phyloP scores from a whole-genome alignment of 2,113 vertebrate genomes.

The Trinectes maculatus region DNA sequence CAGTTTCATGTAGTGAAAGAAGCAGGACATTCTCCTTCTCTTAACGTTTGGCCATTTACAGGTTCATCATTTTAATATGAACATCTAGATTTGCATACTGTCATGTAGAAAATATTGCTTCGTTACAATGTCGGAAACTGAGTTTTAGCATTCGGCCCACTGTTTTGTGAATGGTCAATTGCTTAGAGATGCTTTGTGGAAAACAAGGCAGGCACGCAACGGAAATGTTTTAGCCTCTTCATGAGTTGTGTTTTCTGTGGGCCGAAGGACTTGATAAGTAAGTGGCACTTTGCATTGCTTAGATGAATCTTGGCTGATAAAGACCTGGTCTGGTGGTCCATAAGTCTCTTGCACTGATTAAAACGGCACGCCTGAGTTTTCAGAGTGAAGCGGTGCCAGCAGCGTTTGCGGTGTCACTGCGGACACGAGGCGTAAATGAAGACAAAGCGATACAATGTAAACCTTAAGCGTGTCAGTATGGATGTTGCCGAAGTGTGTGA shows the following conservation, averaged over 20 bases:
- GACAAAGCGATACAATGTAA: not conserved
- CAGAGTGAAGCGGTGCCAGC: too few species aligned
- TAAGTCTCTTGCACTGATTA: too few species aligned
- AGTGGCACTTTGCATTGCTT: too few species aligned
- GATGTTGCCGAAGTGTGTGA: not conserved
- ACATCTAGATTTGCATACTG: not conserved
- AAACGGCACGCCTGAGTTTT: too few species aligned
- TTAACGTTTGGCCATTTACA: constrained; percentile 11
- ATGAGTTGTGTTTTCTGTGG: not conserved
- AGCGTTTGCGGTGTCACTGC: too few species aligned
- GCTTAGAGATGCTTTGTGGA: constrained; percentile 1
- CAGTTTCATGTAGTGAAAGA: too few species aligned
- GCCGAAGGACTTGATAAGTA: not conserved
- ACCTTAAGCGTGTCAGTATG: not conserved
- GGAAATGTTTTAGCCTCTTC: not conserved
- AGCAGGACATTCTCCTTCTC: constrained; percentile 26
- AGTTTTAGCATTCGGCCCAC: not conserved
- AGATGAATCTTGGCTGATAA: too few species aligned
- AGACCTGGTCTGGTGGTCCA: too few species aligned
- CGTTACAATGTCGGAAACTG: not conserved
- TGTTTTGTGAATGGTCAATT: not conserved
- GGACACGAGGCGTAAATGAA: too few species aligned
- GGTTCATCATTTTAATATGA: constrained; percentile 7
- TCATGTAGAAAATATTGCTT: not conserved
- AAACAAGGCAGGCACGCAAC: not conserved